Conservation (phyloP, 2,113 vertebrate species). For the Porphyrio hochstetteri region DNA sequence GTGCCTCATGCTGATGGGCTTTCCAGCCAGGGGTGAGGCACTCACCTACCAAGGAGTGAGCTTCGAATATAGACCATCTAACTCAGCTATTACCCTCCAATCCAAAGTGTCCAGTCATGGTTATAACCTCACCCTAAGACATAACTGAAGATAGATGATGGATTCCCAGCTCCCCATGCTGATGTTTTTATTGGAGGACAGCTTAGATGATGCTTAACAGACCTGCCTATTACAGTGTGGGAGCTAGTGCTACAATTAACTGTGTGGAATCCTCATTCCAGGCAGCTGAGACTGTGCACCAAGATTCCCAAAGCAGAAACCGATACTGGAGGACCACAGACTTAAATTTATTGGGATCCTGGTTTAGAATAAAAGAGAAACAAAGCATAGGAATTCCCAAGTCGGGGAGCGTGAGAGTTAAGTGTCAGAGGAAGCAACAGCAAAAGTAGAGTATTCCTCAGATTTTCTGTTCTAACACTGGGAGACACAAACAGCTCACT, state of each 20-base stretch:
- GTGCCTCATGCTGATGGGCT: background rate
- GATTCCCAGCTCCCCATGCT: background rate
- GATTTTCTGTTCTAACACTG: background rate
- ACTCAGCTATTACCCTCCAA: background rate
- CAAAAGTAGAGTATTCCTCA: background rate
- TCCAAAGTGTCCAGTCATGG: background rate
- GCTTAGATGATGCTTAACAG: background rate
- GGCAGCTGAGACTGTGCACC: background rate
- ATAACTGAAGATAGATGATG: fast-evolving
- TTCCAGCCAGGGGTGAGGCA: background rate
- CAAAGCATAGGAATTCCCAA: background rate
- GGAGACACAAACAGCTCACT: background rate
- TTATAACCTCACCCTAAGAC: background rate
- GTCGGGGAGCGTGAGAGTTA: background rate
- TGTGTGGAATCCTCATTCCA: background rate
- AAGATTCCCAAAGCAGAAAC: background rate
- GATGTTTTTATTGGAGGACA: background rate
- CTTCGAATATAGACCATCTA: background rate
- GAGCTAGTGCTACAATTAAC: background rate
- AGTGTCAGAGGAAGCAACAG: background rate
- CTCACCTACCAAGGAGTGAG: fast-evolving
- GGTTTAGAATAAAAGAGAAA: background rate
- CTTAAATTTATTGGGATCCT: background rate
- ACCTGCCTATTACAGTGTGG: too few species aligned
- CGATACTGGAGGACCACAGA: background rate